Conservation (phyloP, 2,113 vertebrate species). For the Sinocyclocheilus maitianheensis region DNA sequence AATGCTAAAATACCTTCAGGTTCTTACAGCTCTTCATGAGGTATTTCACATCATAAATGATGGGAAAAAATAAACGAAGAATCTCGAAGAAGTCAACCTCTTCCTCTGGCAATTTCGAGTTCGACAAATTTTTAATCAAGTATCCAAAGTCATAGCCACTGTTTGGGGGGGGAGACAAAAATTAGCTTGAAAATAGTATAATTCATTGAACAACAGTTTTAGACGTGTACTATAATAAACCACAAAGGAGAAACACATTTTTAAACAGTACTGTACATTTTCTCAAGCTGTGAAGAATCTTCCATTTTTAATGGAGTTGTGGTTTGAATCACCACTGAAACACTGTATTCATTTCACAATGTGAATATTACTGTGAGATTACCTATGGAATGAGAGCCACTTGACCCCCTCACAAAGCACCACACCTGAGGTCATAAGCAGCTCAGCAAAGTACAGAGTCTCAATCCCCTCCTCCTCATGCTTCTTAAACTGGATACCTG, state of each 20-base stretch:
- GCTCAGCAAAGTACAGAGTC: conserved; percentile 95
- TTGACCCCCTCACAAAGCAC: conserved; percentile 98
- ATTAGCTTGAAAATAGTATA: neutral
- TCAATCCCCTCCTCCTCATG: conserved; percentile 98
- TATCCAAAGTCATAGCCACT: conserved; percentile 99
- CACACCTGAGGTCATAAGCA: conserved; percentile 98
- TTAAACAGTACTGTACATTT: neutral
- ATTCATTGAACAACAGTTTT: neutral
- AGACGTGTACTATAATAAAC: neutral
- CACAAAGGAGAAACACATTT: neutral
- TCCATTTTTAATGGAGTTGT: neutral
- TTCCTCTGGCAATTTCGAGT: conserved; percentile 96
- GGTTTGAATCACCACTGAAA: conserved; percentile 8
- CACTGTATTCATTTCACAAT: neutral
- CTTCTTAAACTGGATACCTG: conserved; percentile 99
- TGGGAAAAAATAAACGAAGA: conserved; percentile 94
- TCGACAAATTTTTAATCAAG: conserved; percentile 97
- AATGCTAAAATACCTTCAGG: conserved; percentile 82
- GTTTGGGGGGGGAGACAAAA: conserved; percentile 25
- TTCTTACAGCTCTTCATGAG: conserved; percentile 99
- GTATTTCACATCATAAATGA: conserved; percentile 99
- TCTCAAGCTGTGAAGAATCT: neutral
- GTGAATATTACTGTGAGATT: conserved; percentile 12
- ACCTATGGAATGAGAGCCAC: conserved; percentile 99
- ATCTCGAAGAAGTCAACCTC: conserved; percentile 99